phyloP scores from a whole-genome alignment of 2,888 invertebrate genomes.

The Ptilodon capucinus region DNA sequence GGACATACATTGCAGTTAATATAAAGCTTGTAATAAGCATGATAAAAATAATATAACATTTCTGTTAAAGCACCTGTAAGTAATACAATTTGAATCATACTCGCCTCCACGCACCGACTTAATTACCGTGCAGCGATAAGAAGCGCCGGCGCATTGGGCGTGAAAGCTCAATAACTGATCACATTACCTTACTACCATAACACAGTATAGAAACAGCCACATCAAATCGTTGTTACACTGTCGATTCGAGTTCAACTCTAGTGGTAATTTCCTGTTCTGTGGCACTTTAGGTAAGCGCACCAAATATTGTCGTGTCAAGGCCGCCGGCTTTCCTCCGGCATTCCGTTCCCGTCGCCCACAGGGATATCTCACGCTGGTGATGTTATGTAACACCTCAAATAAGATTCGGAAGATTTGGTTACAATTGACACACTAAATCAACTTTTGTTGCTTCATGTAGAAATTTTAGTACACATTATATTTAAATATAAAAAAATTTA shows the following conservation, averaged over 20 bases:
- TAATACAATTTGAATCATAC: conserved; percentile 40
- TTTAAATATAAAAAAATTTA: no score
- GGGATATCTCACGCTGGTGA: conserved; percentile 75
- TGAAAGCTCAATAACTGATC: conserved; percentile 65
- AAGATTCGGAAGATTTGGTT: conserved; percentile 68
- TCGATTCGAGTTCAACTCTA: conserved; percentile 12
- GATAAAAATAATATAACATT: background rate
- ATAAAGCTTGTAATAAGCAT: no score
- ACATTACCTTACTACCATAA: conserved; percentile 45
- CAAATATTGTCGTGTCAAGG: conserved; percentile 80
- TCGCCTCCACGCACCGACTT: conserved; percentile 47
- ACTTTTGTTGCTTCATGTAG: conserved; percentile 39
- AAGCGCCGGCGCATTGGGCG: conserved; percentile 65
- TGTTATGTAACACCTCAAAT: conserved; percentile 68
- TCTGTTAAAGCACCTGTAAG: conserved; percentile 7
- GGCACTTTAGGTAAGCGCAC: conserved; percentile 63
- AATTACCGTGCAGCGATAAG: conserved; percentile 62
- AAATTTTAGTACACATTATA: background rate
- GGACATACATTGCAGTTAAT: no score
- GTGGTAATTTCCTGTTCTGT: conserved; percentile 40
- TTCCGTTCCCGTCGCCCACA: conserved; percentile 78
- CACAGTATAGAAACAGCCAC: conserved; percentile 44
- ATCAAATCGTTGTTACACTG: conserved; percentile 31
- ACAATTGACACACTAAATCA: conserved; percentile 60
- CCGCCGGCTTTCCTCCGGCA: conserved; percentile 78